Conservation (phyloP, 2,888 invertebrate genomes). For the Ellobium chinense region DNA sequence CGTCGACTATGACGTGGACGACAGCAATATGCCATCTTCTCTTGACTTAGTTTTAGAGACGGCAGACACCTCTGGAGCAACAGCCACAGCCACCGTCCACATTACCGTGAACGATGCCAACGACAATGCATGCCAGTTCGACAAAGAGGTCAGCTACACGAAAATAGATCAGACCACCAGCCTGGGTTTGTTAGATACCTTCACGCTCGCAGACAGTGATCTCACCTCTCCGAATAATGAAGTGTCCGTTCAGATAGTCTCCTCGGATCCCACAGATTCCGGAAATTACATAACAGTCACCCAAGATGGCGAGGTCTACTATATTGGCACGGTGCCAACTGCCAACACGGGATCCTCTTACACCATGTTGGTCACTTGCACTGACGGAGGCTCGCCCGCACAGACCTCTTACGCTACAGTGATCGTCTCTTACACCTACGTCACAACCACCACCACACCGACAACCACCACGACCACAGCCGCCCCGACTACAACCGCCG, state of each 20-base stretch:
- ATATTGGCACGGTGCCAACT: conserved; percentile 15
- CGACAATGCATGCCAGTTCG: conserved; percentile 48
- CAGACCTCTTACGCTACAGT: conserved; percentile 46
- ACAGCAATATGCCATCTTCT: conserved; percentile 23
- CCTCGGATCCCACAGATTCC: conserved; percentile 8
- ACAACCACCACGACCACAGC: conserved; percentile 45
- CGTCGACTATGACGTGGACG: conserved; percentile 50
- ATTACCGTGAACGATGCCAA: conserved; percentile 49
- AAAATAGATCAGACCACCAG: conserved; percentile 30
- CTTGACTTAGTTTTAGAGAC: conserved; percentile 40
- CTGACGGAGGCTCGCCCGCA: conserved; percentile 45
- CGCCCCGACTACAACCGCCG: conserved; percentile 26
- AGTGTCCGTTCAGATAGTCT: conserved; percentile 19
- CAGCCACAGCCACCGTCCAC: conserved; percentile 43
- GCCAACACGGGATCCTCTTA: conserved; percentile 40
- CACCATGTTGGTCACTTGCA: conserved; percentile 37
- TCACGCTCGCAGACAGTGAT: conserved; percentile 42
- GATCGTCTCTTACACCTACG: conserved; percentile 42
- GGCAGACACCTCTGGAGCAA: conserved; percentile 39
- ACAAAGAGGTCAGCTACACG: neutral
- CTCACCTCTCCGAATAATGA: conserved; percentile 50
- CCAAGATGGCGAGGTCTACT: conserved; percentile 36
- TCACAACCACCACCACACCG: conserved; percentile 47
- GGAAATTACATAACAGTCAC: conserved; percentile 36
- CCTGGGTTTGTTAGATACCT: conserved; percentile 32